Conservation (phyloP, 2,888 invertebrate species). For the Homarus gammarus region DNA sequence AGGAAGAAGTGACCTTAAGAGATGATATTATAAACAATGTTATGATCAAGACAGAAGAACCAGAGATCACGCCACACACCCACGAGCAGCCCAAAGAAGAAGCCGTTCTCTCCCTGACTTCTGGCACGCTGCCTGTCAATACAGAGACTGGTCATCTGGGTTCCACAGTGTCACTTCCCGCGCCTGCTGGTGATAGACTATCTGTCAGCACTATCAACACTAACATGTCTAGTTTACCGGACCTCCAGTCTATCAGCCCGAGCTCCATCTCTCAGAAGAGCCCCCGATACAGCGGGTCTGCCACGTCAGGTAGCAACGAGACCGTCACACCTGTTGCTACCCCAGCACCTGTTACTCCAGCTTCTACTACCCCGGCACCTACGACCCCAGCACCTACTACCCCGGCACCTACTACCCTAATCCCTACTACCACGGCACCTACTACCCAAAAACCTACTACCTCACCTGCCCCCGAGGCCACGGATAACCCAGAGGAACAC, state of each 20-base stretch:
- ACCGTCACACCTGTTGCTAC: constrained; percentile 25
- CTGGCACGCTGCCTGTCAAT: neutral
- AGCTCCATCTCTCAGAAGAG: neutral
- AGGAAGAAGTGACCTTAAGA: constrained; percentile 61
- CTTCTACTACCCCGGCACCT: constrained; percentile 29
- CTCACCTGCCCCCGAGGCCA: constrained; percentile 6
- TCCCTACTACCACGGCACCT: neutral
- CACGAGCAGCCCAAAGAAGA: neutral
- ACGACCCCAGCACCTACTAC: neutral
- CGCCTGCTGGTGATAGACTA: neutral
- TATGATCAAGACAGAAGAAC: neutral
- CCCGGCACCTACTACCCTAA: neutral
- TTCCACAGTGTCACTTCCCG: neutral
- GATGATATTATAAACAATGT: constrained; percentile 21
- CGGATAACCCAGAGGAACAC: constrained; percentile 72
- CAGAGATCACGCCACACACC: neutral
- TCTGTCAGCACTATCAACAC: neutral
- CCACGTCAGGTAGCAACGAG: constrained; percentile 8
- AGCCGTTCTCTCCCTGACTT: neutral
- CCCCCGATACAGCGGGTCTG: neutral
- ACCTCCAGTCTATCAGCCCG: constrained; percentile 41
- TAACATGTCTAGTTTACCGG: constrained; percentile 44
- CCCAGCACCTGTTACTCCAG: constrained; percentile 6
- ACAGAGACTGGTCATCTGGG: constrained; percentile 7
- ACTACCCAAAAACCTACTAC: neutral